phyloP scores from a whole-genome alignment of 2,113 vertebrate genomes.

The Pomatostomus ruficeps region DNA sequence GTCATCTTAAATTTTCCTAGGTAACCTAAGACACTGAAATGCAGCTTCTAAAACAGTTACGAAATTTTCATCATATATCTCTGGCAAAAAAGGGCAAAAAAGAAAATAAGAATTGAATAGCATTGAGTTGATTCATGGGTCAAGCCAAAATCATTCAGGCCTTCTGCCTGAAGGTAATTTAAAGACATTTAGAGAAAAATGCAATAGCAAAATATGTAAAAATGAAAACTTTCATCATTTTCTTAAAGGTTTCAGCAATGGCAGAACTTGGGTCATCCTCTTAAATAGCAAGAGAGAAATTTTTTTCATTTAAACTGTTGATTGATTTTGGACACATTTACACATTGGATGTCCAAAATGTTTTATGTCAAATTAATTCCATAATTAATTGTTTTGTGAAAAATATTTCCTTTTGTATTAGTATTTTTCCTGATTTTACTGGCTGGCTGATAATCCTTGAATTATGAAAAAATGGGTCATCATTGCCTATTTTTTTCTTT shows the following conservation, averaged over 20 bases:
- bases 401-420: background rate
- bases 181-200: background rate
- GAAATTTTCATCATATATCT: background rate
- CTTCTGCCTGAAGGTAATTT: background rate
- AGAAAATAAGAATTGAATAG: background rate
- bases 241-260: background rate
- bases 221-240: background rate
- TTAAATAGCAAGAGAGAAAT: background rate
- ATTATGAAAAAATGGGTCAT: background rate
- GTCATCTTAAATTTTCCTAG: background rate
- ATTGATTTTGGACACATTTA: background rate
- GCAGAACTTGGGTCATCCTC: background rate
- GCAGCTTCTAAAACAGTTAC: background rate
- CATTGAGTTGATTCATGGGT: background rate
- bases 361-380: background rate
- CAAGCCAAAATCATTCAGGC: background rate
- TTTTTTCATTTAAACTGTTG: background rate
- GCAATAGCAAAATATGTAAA: background rate
- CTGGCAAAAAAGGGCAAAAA: background rate
- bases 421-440: background rate
- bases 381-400: background rate
- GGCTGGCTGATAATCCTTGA: background rate
- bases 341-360: background rate
- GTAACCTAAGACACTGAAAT: background rate
- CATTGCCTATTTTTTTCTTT: background rate